Evolutionary conservation across 2,888 invertebrate species (phyloP), one percentile per base, ranked within the genome.

Genomic region (Agrenia bidenticulata): DNA sequence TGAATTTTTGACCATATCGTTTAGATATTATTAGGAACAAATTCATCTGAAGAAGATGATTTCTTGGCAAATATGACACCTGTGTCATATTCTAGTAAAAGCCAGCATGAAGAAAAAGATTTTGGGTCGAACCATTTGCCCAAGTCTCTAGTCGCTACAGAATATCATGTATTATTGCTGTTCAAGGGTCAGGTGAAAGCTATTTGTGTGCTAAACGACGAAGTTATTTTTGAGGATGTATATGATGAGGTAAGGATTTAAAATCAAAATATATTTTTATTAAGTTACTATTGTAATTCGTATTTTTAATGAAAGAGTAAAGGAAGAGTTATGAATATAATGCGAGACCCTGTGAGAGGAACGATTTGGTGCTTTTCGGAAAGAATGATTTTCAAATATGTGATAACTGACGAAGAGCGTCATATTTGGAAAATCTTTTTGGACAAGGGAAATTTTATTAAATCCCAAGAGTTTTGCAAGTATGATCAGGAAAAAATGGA

Each of bases 401-500:
- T 88, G 82, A 86, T 97, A 1, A 85, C 85, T 0, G 85, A 88
- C 72, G 97, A 97, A 80, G 89, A 92, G 77, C 83, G 92, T 45
- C 88, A 93, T 78, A 88, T 92, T 0, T 94, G 93, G 94, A 86
- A 87, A 78, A 89, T 95, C 73, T 95, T 94, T 79, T 85, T 93
- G 50, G 89, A 91, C 61, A 89, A 89, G 77, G 87, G 88, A 58
- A 87, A 92, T 77, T 96, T 92, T 78, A 91, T 92, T 69, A 80
- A 90, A 64, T 96, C 97, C 0, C 92, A 90, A 78, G 86, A 88
- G 69, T 91, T 90, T 80, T 91, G 92, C 54, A 84, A 86, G 67
- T 87, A 88, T 72, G 92, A 94, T 80, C 89, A 89, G 0, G 88
- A 88, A 0, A 87, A 88, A 76, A 83, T 91, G 72, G 92, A 95